Evolutionary conservation across 2,113 vertebrate genomes (phyloP), one percentile per base, ranked within the genome.

Genomic region (Tetrao urogallus): DNA sequence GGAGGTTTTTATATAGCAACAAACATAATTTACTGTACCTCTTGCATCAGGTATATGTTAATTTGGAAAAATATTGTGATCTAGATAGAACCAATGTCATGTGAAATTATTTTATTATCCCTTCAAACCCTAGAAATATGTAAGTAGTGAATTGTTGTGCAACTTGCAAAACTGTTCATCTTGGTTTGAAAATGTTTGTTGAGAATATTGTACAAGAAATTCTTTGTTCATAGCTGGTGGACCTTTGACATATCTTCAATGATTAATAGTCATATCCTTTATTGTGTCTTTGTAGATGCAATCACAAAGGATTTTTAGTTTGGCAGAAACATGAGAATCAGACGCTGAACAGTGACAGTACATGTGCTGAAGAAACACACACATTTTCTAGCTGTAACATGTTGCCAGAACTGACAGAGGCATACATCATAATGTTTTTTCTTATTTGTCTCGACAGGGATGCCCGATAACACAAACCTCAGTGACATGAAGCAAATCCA

Each of bases 391-490:
- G 84, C 76, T 36, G 3, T 42, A 48, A 52, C 13, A 40, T 50
- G 63, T 85, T 91, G 69, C 73, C 88, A 88, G 45, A 47, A 86
- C 65, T 76, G 69, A 95, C 64, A 86, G 52, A 56, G 38, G 27
- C 77, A 82, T 91, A 64, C 48, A 69, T 97, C 67, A 96, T n/a
- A 12, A 25, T 86, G 9, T 93, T 86, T 87, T 96, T 96, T 97
- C 82, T 96, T 82, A 56, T 95, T 96, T 96, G 86, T 90, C 94
- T 96, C 94, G 94, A 76, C 97, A 98, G 98, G 97, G 97, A 90
- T 97, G 86, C 97, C 97, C 60, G 97, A 97, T 61, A 97, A 96
- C 85, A 94, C 2, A 75, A 97, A 97, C 93, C 79, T 97, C 96
- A 97, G 88, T 73, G 98, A 97, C 16, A 73, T 97, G 71, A 97